phyloP scores from a whole-genome alignment of 2,888 invertebrate genomes.

The Malthinus seriepunctatus region DNA sequence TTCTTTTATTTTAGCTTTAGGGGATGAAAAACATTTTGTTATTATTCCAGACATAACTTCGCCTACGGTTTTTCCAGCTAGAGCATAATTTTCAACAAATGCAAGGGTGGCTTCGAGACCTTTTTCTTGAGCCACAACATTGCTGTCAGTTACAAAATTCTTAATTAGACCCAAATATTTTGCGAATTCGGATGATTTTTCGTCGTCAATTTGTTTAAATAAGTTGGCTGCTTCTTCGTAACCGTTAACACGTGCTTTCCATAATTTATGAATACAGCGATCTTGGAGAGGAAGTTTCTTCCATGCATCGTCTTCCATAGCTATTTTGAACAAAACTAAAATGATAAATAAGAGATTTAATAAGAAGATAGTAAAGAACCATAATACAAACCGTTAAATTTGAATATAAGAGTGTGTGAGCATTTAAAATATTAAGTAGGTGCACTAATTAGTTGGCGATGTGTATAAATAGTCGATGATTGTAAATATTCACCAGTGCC shows the following conservation, averaged over 20 bases:
- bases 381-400: no score
- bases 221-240: constrained; percentile 92
- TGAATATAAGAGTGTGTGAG: no score
- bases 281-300: constrained; percentile 88
- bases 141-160: constrained; percentile 92
- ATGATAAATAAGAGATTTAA: no score
- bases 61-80: constrained; percentile 84
- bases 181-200: constrained; percentile 92
- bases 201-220: constrained; percentile 86
- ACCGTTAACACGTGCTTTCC: constrained; percentile 94
- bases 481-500: no score
- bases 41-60: constrained; percentile 82
- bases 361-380: no score
- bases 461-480: no score
- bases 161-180: constrained; percentile 90
- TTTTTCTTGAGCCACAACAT: constrained; percentile 95
- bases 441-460: no score
- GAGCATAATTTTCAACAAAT: constrained; percentile 88
- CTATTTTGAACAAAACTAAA: constrained; percentile 37
- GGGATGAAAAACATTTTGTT: constrained; percentile 89
- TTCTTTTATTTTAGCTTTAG: constrained; percentile 90
- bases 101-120: constrained; percentile 90
- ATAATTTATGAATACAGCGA: constrained; percentile 89
- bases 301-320: constrained; percentile 85
- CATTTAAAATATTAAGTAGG: no score